A percentile compares a stretch with the other conserved stretches of the same genome.
Evolutionary conservation across 2,797 vertebrate genomes (phyloP).

Genomic region (Trachurus trachurus): DNA sequence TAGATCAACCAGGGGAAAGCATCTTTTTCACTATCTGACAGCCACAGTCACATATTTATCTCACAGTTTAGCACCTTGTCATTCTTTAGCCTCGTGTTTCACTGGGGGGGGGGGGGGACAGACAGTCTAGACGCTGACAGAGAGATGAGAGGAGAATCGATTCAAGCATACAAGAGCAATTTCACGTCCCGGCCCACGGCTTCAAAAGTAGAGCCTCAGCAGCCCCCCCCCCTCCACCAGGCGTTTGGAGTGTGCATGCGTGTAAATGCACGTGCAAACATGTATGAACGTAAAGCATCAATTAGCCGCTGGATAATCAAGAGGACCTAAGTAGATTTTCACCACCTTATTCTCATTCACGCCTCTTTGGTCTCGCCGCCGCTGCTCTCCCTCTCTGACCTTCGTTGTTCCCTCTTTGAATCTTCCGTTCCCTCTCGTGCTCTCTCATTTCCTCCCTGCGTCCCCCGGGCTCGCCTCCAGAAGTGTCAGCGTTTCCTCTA

Average conservation of each 20-base stretch:
- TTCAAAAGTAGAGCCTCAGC: constrained; percentile 46
- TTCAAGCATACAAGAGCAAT: constrained; percentile 66
- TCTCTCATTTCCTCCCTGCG: constrained; percentile 48
- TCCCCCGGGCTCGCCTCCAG: constrained; percentile 38
- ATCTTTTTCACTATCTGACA: constrained; percentile 5
- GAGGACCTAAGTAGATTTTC: constrained; percentile 26
- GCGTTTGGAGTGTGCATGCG: constrained; percentile 6
- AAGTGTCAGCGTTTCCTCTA: constrained; percentile 65
- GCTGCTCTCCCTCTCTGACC: constrained; percentile 41
- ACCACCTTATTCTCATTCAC: constrained; percentile 37
- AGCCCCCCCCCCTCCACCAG: not conserved
- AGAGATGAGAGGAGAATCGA: constrained; percentile 62
- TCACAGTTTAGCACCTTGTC: constrained; percentile 16
- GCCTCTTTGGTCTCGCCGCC: constrained; percentile 29
- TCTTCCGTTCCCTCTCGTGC: constrained; percentile 14
- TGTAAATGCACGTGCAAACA: constrained; percentile 15
- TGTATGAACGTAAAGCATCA: constrained; percentile 15
- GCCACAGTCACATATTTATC: not conserved
- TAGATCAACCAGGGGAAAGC: constrained; percentile 1
- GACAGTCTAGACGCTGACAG: constrained; percentile 60
- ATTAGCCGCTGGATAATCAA: not conserved
- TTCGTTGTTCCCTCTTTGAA: constrained; percentile 37
- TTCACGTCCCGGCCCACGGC: constrained; percentile 56
- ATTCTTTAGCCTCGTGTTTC: constrained; percentile 31
- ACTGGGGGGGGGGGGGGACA: constrained; percentile 39